Base-by-base conservation (phyloP, 1,140 invertebrate species). In the Schlechtendalia chinensis region DNA sequence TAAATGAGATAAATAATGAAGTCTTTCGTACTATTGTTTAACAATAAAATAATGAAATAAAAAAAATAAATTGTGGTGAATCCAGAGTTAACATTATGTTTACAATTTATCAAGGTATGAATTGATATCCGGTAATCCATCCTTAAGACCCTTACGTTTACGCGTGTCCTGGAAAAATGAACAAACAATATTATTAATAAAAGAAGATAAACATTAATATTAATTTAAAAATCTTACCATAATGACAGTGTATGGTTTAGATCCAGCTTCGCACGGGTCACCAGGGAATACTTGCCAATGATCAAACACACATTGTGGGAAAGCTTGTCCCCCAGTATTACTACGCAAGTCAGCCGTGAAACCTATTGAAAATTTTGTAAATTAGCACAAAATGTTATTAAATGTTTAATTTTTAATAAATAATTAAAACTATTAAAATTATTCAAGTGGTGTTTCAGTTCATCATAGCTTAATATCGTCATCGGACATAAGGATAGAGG, bases 241-340 rank as follows among this genome's bases (percentile, higher is more conserved):
- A 75, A 98, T 94, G 85, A 99, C 92, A 84, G 84, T 85, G 87
- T 89, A 94, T 82, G 97, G 94, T 87, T 93, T 95, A 86, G 90
- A 90, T 82, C 88, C 87, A 29, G 88, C 67, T 83, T 98, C 96
- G 84, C 91, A 88, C 82, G 97, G 96, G 87, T 99, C 96, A 85
- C 97, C 97, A 82, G 96, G 96, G 85, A 99, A 89, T 80, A 98
- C 88, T 88, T 99, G 96, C 98, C 98, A 99, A 86, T 99, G 98
- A 86, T 99, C 98, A 87, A 99, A 99, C 83, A 99, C 97, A 88
- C 98, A 99, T 88, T 99, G 98, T 85, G 98, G 98, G 94, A 99
- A 99, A 84, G 98, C 98, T 88, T 99, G 97, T 67, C 98, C 98
- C 84, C 97, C 97, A 82, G 98, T 99, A 88, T 97, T 96, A 85